Percentiles rank a stretch among this genome's conserved stretches.
Evolutionary conservation across 2,888 invertebrate species (phyloP).

Genomic region (Horisme vitalbata): DNA sequence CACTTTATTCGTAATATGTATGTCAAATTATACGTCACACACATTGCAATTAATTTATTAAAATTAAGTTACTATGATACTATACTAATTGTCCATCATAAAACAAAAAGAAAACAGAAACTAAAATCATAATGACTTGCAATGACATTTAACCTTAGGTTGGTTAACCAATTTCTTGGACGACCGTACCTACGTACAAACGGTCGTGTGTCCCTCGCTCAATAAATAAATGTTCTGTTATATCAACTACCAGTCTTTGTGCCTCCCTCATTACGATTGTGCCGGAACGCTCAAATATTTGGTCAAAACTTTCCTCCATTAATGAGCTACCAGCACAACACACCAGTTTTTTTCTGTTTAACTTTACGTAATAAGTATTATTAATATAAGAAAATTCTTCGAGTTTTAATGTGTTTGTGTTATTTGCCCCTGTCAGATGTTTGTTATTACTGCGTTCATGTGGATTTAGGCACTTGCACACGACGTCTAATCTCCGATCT

Average conservation of each 20-base stretch:
- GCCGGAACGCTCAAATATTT: constrained; percentile 75
- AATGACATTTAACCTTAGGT: no score
- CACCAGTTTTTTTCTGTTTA: constrained; percentile 58
- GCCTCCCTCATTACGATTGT: constrained; percentile 70
- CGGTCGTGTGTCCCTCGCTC: constrained; percentile 27
- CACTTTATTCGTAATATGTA: no score
- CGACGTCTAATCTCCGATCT: background rate
- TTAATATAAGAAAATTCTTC: constrained; percentile 45
- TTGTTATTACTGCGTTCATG: constrained; percentile 60
- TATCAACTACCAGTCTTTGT: constrained; percentile 79
- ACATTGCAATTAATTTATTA: no score
- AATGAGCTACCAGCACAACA: constrained; percentile 75
- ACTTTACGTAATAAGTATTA: constrained; percentile 58
- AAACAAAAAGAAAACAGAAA: no score
- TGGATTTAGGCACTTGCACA: constrained; percentile 46
- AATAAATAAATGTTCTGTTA: constrained; percentile 66
- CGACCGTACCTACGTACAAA: background rate
- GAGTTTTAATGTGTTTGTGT: constrained; percentile 58
- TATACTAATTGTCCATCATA: no score
- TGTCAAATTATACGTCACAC: no score
- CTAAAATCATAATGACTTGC: no score
- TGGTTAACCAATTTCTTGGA: background rate
- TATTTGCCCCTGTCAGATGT: constrained; percentile 58
- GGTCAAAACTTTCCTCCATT: constrained; percentile 75
- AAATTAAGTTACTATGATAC: no score